Percentiles rank a stretch among this genome's conserved stretches.
phyloP scores from a whole-genome alignment of 2,888 invertebrate species.

The Hyalella azteca region DNA sequence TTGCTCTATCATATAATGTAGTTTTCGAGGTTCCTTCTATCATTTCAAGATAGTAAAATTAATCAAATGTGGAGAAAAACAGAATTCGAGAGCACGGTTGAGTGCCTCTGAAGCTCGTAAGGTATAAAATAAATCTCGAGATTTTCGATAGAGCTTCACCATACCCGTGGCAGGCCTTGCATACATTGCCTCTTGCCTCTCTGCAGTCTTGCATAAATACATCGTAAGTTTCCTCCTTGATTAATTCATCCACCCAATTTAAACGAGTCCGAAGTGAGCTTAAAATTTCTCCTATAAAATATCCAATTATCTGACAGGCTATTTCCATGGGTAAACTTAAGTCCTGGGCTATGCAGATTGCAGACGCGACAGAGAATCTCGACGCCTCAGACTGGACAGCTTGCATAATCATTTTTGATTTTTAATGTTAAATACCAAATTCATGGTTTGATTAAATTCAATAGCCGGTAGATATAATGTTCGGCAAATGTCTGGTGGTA shows the following conservation, averaged over 20 bases:
- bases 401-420: not conserved
- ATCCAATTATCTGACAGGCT: not conserved
- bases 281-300: conserved; percentile 1
- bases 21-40: no score
- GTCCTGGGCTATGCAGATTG: not conserved
- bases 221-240: conserved; percentile 9
- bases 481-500: no score
- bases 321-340: not conserved
- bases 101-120: no score
- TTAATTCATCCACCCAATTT: not conserved
- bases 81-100: no score
- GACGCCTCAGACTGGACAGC: not conserved
- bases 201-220: not conserved
- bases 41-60: no score
- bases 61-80: no score
- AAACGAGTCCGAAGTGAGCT: not conserved
- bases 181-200: not conserved
- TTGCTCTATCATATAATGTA: no score
- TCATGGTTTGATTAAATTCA: no score
- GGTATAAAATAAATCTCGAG: no score
- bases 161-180: not conserved
- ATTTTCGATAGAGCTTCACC: not conserved
- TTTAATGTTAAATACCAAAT: no score
- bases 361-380: conserved; percentile 16
- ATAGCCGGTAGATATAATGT: no score